Conservation (phyloP, 2,113 vertebrate species). For the Rhinichthys klamathensis region DNA sequence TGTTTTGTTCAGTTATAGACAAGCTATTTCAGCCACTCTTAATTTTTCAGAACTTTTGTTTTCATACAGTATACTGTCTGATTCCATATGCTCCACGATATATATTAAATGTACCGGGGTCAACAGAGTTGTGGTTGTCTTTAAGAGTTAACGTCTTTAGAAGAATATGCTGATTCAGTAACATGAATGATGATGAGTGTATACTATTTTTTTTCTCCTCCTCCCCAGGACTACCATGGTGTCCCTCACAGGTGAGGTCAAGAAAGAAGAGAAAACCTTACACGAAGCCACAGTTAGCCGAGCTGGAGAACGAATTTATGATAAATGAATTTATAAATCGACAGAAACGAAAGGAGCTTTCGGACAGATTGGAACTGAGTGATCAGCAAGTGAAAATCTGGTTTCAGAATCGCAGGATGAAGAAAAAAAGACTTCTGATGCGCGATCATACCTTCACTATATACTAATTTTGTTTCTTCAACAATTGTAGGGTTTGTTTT, state of each 20-base stretch:
- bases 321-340: conserved; percentile 93
- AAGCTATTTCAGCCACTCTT: not conserved
- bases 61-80: not conserved
- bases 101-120: not conserved
- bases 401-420: conserved; percentile 90
- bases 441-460: conserved; percentile 84
- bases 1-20: not conserved
- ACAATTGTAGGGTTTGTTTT: conserved; percentile 16
- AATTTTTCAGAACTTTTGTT: not conserved
- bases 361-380: conserved; percentile 86
- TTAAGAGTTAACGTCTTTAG: not conserved
- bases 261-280: conserved; percentile 95
- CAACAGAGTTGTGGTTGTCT: not conserved
- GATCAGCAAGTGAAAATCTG: conserved; percentile 84
- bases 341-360: conserved; percentile 91
- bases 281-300: conserved; percentile 90
- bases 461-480: conserved; percentile 58
- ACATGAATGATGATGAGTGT: not conserved
- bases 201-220: not conserved
- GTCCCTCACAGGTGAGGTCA: conserved; percentile 83
- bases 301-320: conserved; percentile 93
- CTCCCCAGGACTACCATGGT: conserved; percentile 86
- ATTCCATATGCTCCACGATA: not conserved
- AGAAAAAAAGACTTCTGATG: conserved; percentile 92
- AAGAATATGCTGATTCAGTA: not conserved